Evolutionary conservation across 2,113 vertebrate genomes (phyloP), one percentile per base, ranked within the genome.

Genomic region (Calyptommatus sinebrachiatus): DNA sequence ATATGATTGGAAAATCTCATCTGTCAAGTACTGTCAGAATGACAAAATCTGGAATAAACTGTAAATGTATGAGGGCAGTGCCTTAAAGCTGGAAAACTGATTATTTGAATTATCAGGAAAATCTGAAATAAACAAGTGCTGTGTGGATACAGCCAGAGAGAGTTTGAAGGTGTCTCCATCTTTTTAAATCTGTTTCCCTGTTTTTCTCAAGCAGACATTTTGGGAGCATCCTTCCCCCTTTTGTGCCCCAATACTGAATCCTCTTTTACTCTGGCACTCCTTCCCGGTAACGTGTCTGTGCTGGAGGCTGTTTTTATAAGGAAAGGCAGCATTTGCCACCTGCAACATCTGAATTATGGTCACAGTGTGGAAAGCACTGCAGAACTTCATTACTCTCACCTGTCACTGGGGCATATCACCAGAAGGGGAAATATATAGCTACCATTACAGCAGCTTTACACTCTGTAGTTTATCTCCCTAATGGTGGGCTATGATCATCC

Each of bases 351-450:
- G 85, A 90, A 80, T 87, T 89, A 78, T 12, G 75, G 61, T 60
- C 65, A 48, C 71, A 62, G n/a, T 77, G 80, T 48, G 12, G 31
- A n/a, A 88, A 65, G 67, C 84, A 21, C 79, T 78, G 71, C 78
- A 87, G 83, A 78, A 86, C 80, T 22, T 74, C 81, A 82, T 86
- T 88, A 84, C 63, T 60, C 76, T 82, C 75, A 86, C 82, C 86
- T 91, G 82, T 91, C 24, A 21, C 65, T 73, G 71, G 71, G 78
- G 63, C 68, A 41, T 85, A 87, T 92, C 89, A 90, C 79, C 84
- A 91, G 81, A 81, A 91, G 86, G 81, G 85, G 83, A 87, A 93
- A 93, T 89, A 94, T 91, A 92, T 71, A 84, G 86, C 80, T 86
- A 79, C 89, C 85, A 83, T 92, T 91, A 89, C 78, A 77, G 71